These are phyloP conservation scores for Dipodomys stephensi DNA, from an alignment of 2,113 vertebrate species.

Conservation along the genomic window DNA sequence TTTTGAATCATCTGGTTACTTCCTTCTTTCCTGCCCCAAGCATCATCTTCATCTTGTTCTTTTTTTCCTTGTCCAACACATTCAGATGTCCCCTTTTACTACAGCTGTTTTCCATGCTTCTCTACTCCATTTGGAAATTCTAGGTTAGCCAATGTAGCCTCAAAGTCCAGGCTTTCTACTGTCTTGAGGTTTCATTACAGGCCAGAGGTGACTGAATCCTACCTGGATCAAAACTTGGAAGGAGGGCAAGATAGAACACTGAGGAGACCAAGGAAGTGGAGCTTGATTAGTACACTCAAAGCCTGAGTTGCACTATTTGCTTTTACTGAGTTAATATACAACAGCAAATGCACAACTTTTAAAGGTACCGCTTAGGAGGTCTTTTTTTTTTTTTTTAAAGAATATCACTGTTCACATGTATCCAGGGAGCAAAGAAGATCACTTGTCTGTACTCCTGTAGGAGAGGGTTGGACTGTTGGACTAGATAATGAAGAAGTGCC, in stretches of 20 bases:
- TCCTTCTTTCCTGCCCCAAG: neutral
- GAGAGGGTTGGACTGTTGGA: neutral
- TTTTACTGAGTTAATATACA: neutral
- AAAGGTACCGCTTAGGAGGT: neutral
- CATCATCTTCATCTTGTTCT: neutral
- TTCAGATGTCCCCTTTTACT: neutral
- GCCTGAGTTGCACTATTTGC: rapidly evolving
- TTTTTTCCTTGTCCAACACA: neutral
- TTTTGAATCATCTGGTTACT: neutral
- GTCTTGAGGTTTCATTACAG: neutral
- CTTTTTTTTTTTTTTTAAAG: neutral
- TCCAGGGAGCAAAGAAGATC: neutral
- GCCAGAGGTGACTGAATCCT: neutral
- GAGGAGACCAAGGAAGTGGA: neutral
- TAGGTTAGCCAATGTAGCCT: neutral
- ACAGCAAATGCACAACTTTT: neutral
- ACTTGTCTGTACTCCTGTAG: neutral
- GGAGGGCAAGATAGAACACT: neutral
- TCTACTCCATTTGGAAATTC: neutral
- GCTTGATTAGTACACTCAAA: neutral
- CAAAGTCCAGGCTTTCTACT: neutral
- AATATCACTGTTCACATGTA: no score
- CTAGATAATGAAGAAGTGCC: neutral
- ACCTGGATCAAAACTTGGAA: neutral
- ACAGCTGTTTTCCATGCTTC: neutral